Percentiles rank a stretch among this genome's conserved stretches.
phyloP scores from a whole-genome alignment of 2,797 vertebrate species.

The Peromyscus nudipes region DNA sequence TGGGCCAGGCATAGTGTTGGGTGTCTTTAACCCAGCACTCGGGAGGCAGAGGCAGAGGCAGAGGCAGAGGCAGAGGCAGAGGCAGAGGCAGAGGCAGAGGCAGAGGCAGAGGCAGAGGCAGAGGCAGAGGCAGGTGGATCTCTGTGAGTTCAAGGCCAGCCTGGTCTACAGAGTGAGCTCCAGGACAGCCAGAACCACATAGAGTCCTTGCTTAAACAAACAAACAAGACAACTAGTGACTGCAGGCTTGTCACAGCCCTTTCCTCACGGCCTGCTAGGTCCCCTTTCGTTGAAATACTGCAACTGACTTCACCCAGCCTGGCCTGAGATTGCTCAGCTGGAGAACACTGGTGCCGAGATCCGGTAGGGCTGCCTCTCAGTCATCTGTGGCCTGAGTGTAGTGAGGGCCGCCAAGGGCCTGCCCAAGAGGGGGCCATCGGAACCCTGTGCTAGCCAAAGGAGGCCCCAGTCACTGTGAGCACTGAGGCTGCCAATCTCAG shows the following conservation, averaged over 20 bases:
- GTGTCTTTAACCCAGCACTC: neutral
- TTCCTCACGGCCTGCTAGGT: neutral
- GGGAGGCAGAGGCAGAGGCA: neutral
- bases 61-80: neutral
- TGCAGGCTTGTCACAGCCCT: neutral
- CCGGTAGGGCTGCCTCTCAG: neutral
- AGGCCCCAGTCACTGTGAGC: neutral
- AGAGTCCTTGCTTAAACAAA: neutral
- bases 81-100: too few relatives aligned
- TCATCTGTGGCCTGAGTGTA: neutral
- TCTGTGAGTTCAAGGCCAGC: neutral
- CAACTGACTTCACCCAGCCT: neutral
- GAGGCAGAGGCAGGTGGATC: neutral
- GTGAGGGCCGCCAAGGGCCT: neutral
- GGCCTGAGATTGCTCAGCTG: neutral
- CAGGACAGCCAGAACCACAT: neutral
- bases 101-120: too few relatives aligned
- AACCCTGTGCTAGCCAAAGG: neutral
- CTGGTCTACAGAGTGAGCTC: neutral
- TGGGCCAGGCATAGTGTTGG: neutral
- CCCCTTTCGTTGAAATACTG: accelerated
- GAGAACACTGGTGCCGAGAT: neutral
- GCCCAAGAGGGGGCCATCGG: neutral
- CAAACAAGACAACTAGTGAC: neutral
- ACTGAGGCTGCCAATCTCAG: neutral